phyloP scores from a whole-genome alignment of 1,140 invertebrate genomes.

The Dinoponera quadriceps region DNA sequence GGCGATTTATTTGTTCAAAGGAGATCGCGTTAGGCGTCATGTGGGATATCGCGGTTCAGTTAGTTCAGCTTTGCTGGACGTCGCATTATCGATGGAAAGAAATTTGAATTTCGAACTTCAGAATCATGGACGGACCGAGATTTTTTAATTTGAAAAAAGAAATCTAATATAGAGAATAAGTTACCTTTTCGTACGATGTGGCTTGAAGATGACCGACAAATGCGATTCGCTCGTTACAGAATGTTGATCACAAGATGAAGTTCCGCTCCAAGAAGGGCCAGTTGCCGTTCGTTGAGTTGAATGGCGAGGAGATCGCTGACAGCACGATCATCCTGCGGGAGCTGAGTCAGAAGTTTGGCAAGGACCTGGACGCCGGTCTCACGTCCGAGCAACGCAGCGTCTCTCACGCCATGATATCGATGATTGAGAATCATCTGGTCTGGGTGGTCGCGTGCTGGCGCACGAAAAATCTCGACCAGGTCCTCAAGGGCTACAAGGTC shows the following conservation, averaged over 20 bases:
- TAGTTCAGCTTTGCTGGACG: background rate
- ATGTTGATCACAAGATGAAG: conserved; percentile 97
- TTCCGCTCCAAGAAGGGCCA: conserved; percentile 97
- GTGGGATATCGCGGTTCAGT: background rate
- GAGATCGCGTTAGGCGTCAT: background rate
- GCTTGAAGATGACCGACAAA: background rate
- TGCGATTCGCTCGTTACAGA: conserved; percentile 87
- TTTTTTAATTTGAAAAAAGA: too few relatives aligned
- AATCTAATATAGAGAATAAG: too few relatives aligned
- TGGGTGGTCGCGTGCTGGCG: conserved; percentile 96
- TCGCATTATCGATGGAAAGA: background rate
- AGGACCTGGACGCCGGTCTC: conserved; percentile 93
- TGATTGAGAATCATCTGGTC: conserved; percentile 97
- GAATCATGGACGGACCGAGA: too few relatives aligned
- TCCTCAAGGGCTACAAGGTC: conserved; percentile 95
- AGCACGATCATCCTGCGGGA: conserved; percentile 95
- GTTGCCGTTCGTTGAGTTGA: conserved; percentile 96
- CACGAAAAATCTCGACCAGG: conserved; percentile 93
- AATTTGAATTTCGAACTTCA: background rate
- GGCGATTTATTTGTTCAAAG: background rate
- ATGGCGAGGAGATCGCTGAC: conserved; percentile 97
- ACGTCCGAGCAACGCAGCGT: conserved; percentile 94
- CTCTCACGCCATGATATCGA: conserved; percentile 96
- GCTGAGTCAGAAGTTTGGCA: conserved; percentile 92
- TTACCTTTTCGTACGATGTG: background rate